phyloP scores from a whole-genome alignment of 2,113 vertebrate species.

The Erpornis zantholeuca region DNA sequence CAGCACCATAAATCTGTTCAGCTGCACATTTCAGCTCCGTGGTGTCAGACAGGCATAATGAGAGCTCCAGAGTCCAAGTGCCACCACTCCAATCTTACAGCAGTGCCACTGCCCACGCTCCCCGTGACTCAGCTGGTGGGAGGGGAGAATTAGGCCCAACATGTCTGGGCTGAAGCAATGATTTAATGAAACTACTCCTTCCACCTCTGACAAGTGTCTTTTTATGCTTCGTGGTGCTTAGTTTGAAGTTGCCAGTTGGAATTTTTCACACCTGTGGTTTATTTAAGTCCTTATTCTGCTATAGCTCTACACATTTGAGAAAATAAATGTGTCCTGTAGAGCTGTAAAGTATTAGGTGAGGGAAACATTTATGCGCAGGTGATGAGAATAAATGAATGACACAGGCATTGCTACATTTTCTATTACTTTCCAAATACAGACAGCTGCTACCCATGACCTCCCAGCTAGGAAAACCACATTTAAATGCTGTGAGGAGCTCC shows the following conservation, averaged over 20 bases:
- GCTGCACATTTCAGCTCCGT: neutral
- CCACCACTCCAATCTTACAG: conserved; percentile 24
- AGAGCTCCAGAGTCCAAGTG: conserved; percentile 58
- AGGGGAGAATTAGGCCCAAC: conserved; percentile 45
- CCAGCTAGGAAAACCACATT: neutral
- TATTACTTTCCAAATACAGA: neutral
- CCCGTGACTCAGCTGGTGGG: conserved; percentile 45
- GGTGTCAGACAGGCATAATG: conserved; percentile 31
- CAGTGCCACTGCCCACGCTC: conserved; percentile 43
- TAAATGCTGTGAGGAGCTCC: neutral
- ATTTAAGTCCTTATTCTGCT: conserved; percentile 33
- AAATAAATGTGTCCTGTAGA: conserved; percentile 18
- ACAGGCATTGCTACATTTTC: neutral
- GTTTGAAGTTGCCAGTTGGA: conserved; percentile 37
- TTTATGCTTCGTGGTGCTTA: neutral
- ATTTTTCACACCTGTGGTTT: conserved; percentile 52
- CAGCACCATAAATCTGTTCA: conserved; percentile 17
- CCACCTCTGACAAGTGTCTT: conserved; percentile 38
- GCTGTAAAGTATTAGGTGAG: conserved; percentile 34
- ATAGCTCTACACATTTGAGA: neutral
- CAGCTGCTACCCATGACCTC: neutral
- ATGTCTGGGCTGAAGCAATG: conserved; percentile 36
- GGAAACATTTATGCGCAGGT: neutral
- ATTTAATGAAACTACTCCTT: conserved; percentile 51
- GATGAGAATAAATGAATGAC: conserved; percentile 15